Evolutionary conservation across 2,113 vertebrate genomes (phyloP).

Genomic region (Suncus etruscus): DNA sequence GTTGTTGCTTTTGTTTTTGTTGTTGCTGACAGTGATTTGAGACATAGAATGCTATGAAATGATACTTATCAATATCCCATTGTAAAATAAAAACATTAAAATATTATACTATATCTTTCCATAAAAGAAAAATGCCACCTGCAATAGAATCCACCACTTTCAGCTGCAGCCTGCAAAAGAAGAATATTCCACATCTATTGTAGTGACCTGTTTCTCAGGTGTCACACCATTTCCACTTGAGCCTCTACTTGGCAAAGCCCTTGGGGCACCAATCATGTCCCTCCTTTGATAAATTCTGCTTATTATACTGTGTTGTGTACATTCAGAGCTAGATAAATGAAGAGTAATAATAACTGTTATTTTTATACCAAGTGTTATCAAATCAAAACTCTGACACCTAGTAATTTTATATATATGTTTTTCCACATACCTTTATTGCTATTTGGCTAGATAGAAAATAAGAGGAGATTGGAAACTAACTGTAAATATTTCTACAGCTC

Average conservation of each 20-base stretch:
- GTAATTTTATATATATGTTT: conserved; percentile 83
- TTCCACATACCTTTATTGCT: conserved; percentile 80
- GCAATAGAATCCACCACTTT: not conserved
- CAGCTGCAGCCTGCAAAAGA: not conserved
- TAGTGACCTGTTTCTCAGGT: not conserved
- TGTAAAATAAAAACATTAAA: conserved; percentile 46
- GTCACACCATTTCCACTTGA: conserved; percentile 45
- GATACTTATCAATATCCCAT: not conserved
- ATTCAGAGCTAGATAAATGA: conserved; percentile 77
- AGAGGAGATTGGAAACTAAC: conserved; percentile 74
- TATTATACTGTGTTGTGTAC: conserved; percentile 75
- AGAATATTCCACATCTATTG: not conserved
- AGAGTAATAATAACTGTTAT: conserved; percentile 83
- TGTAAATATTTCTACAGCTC: conserved; percentile 74
- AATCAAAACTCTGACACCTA: conserved; percentile 82
- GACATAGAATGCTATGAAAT: not conserved
- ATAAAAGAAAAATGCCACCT: not conserved
- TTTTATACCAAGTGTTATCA: conserved; percentile 83
- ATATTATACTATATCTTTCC: not conserved
- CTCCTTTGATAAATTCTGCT: conserved; percentile 77
- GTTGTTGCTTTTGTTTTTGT: not conserved
- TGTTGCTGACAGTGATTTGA: not conserved
- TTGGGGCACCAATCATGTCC: conserved; percentile 66
- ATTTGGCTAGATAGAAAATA: conserved; percentile 80
- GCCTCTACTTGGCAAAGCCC: conserved; percentile 55